These are phyloP conservation scores for Hypsopygia costalis DNA, from an alignment of 2,888 invertebrate genomes.

Conservation along the genomic window DNA sequence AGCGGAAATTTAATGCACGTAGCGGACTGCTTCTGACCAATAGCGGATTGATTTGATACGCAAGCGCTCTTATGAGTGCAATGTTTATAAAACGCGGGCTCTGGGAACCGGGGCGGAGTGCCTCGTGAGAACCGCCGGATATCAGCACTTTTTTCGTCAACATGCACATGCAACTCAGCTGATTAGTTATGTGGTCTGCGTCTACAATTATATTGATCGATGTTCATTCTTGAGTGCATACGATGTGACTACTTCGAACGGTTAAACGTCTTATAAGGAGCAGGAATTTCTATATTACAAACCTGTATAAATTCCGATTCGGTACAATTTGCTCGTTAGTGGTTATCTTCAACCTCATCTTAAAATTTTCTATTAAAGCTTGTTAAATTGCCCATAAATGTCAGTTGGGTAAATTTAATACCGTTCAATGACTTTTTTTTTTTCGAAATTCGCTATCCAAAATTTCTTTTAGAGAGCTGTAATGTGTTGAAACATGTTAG, in stretches of 20 bases:
- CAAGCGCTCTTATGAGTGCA: conserved; percentile 51
- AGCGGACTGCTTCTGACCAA: conserved; percentile 47
- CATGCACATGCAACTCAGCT: conserved; percentile 12
- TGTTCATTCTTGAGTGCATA: conserved; percentile 9
- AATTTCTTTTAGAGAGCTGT: too few relatives aligned
- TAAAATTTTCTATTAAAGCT: not conserved
- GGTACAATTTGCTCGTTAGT: not conserved
- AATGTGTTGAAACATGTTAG: too few relatives aligned
- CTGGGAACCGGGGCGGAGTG: conserved; percentile 65
- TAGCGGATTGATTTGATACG: conserved; percentile 52
- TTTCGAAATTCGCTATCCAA: too few relatives aligned
- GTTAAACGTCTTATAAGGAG: conserved; percentile 5
- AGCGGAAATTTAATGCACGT: conserved; percentile 42
- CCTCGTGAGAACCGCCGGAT: conserved; percentile 63
- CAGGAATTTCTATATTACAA: conserved; percentile 6
- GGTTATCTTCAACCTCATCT: not conserved
- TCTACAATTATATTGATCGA: conserved; percentile 26
- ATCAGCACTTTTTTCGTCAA: conserved; percentile 50
- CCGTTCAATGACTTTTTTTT: too few relatives aligned
- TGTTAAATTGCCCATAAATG: too few relatives aligned
- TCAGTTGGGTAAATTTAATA: too few relatives aligned
- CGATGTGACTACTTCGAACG: conserved; percentile 1
- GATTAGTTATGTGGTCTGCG: conserved; percentile 39
- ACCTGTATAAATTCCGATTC: conserved; percentile 3
- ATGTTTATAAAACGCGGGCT: conserved; percentile 40